Conservation (phyloP, 2,888 invertebrate genomes). For the Cephus spinipes region DNA sequence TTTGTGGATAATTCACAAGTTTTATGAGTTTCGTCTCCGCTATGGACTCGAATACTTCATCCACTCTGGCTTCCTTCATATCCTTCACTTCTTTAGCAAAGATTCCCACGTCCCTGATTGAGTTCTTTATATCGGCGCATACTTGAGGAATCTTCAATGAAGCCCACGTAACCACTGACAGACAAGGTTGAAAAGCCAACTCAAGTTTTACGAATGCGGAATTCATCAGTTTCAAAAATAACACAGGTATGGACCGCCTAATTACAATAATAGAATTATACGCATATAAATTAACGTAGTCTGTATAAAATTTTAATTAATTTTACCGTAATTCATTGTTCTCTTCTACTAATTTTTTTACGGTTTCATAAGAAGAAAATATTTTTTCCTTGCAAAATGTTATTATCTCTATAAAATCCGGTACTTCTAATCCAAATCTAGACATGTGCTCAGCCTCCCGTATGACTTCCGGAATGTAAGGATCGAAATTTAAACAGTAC, state of each 20-base stretch:
- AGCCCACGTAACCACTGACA: slow-evolving; percentile 85
- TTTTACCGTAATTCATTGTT: slow-evolving; percentile 68
- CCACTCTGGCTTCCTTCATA: slow-evolving; percentile 81
- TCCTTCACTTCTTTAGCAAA: slow-evolving; percentile 79
- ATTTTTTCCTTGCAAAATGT: slow-evolving; percentile 80
- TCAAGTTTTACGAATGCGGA: slow-evolving; percentile 77
- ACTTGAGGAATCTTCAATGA: slow-evolving; percentile 79
- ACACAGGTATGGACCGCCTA: slow-evolving; percentile 70
- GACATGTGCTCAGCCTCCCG: slow-evolving; percentile 86
- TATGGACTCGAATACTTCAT: slow-evolving; percentile 76
- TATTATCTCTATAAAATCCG: slow-evolving; percentile 81
- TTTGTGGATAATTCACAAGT: slow-evolving; percentile 73
- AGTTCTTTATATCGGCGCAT: slow-evolving; percentile 70
- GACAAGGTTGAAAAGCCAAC: slow-evolving; percentile 78
- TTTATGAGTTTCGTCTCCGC: slow-evolving; percentile 73
- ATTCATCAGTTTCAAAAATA: slow-evolving; percentile 79
- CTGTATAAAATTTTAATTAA: neutral
- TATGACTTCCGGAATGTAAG: slow-evolving; percentile 78
- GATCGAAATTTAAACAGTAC: slow-evolving; percentile 80
- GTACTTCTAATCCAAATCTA: slow-evolving; percentile 80
- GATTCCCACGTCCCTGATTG: slow-evolving; percentile 74
- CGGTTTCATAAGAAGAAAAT: slow-evolving; percentile 71
- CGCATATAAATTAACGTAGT: neutral
- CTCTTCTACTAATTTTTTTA: slow-evolving; percentile 73
- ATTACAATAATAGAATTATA: neutral